Percentiles rank a stretch among this genome's conserved stretches.
These are phyloP conservation scores for Melipona quadrifasciata DNA, from an alignment of 1,140 invertebrate genomes.

Conservation along the genomic window DNA sequence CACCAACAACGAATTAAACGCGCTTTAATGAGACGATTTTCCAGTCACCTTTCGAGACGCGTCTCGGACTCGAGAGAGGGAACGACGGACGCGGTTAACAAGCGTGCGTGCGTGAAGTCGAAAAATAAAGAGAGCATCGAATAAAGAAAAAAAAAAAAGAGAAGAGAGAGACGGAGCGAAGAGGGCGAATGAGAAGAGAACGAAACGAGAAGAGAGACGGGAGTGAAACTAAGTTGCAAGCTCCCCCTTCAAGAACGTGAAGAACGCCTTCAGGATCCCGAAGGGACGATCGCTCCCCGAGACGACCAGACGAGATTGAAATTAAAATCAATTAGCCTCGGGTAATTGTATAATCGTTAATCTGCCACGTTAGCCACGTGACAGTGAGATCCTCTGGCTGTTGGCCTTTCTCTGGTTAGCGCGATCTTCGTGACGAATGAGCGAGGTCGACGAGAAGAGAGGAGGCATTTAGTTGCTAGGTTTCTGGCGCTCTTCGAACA, in stretches of 20 bases:
- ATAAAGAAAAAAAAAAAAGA: neutral
- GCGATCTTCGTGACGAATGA: constrained; percentile 52
- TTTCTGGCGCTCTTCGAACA: neutral
- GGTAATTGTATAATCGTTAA: constrained; percentile 59
- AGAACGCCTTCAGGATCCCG: neutral
- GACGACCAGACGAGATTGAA: constrained; percentile 57
- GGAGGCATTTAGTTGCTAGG: neutral
- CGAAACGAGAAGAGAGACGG: neutral
- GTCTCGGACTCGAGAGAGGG: constrained; percentile 25
- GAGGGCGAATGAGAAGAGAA: neutral
- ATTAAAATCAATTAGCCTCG: constrained; percentile 67
- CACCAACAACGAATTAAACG: constrained; percentile 54
- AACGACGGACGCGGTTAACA: constrained; percentile 43
- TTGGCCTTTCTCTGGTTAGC: constrained; percentile 35
- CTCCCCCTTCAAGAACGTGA: no score
- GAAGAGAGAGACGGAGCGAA: neutral
- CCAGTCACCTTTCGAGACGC: constrained; percentile 57
- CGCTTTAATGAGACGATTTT: constrained; percentile 65
- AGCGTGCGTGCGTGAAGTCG: constrained; percentile 60
- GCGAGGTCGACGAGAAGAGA: constrained; percentile 41
- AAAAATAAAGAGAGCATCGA: constrained; percentile 51
- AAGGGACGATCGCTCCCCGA: constrained; percentile 30
- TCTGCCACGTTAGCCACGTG: constrained; percentile 52
- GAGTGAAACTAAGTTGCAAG: neutral
- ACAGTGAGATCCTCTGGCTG: constrained; percentile 6